These are phyloP conservation scores for Capreolus pygargus DNA, from an alignment of 2,113 vertebrate genomes.

Conservation along the genomic window DNA sequence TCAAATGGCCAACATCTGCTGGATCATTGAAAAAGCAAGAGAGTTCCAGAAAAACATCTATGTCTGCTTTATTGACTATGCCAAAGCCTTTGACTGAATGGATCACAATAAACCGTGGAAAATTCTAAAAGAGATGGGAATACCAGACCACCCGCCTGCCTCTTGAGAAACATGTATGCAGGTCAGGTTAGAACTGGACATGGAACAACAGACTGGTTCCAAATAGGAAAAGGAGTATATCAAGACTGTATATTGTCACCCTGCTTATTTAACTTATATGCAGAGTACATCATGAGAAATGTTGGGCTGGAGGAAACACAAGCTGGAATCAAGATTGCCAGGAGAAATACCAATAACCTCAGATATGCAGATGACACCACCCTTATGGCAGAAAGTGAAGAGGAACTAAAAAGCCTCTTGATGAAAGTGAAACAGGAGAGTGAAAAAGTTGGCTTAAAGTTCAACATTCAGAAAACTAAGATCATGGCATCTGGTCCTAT, in stretches of 20 bases:
- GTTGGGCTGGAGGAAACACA: not conserved
- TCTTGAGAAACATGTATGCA: not conserved
- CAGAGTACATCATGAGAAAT: not conserved
- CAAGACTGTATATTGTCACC: not conserved
- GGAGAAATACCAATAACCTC: not conserved
- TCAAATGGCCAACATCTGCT: accelerated
- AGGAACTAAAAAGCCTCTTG: not conserved
- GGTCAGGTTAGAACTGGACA: not conserved
- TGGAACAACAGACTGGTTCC: not conserved
- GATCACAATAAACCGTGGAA: not conserved
- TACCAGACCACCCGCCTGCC: not conserved
- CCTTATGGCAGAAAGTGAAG: not conserved
- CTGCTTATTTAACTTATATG: not conserved
- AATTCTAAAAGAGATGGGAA: not conserved
- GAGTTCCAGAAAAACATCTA: not conserved
- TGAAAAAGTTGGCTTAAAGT: not conserved
- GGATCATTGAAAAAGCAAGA: not conserved
- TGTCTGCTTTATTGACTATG: not conserved
- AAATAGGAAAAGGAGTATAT: not conserved
- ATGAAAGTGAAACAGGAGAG: not conserved
- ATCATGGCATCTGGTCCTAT: not conserved
- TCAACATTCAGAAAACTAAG: not conserved
- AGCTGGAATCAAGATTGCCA: accelerated
- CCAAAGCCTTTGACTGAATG: not conserved
- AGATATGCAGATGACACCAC: not conserved